Evolutionary conservation across 1,140 invertebrate species (phyloP).

Genomic region (Trichonephila clavipes): DNA sequence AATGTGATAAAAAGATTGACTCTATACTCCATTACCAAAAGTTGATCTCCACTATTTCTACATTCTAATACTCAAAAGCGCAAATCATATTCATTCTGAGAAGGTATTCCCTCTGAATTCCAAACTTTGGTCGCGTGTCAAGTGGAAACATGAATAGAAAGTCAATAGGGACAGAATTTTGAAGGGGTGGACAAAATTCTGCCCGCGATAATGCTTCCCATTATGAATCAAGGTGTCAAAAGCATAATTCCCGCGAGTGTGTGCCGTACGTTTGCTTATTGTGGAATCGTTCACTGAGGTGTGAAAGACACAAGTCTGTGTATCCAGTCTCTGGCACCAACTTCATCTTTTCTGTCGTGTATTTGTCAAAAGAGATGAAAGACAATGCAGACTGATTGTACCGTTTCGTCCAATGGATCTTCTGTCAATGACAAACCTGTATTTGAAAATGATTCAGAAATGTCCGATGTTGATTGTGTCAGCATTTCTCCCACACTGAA

Average conservation of each 20-base stretch:
- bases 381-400: slow-evolving; percentile 10
- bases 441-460: neutral
- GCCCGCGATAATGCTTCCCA: neutral
- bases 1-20: too few species aligned
- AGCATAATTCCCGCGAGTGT: slow-evolving; percentile 25
- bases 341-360: neutral
- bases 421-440: neutral
- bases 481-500: neutral
- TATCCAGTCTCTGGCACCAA: too few species aligned
- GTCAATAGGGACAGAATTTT: neutral
- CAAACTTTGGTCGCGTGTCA: neutral
- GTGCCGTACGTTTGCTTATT: neutral
- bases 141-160: neutral
- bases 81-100: neutral
- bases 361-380: neutral
- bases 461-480: neutral
- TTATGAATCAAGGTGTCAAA: slow-evolving; percentile 54
- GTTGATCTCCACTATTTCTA: too few species aligned
- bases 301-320: neutral
- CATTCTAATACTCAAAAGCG: neutral
- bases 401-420: neutral
- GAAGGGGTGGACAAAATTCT: slow-evolving; percentile 7
- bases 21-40: too few species aligned
- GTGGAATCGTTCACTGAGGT: neutral
- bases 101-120: neutral